A percentile compares a stretch with the other conserved stretches of the same genome.
phyloP scores from a whole-genome alignment of 2,888 invertebrate species.

The Hymenopus coronatus region DNA sequence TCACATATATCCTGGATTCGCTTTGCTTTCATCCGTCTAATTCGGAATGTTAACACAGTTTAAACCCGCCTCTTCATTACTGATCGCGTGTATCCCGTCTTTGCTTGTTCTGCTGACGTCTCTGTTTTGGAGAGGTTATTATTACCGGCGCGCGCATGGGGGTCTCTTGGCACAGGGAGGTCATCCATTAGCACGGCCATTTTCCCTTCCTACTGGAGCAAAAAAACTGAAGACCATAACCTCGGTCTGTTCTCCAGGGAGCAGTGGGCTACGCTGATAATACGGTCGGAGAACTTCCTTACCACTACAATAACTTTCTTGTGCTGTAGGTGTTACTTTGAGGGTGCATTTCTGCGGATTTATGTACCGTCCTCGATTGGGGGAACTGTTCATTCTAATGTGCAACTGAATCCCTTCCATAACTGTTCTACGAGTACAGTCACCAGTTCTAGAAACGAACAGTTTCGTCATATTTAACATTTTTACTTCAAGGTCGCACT shows the following conservation, averaged over 20 bases:
- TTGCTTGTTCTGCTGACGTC: not conserved
- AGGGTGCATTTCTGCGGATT: not conserved
- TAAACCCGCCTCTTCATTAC: not conserved
- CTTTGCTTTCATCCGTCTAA: not conserved
- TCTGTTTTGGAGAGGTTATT: not conserved
- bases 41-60: not conserved
- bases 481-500: no score
- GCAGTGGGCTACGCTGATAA: not conserved
- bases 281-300: not conserved
- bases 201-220: not conserved
- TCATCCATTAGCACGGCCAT: not conserved
- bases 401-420: no score
- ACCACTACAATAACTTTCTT: not conserved
- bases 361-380: not conserved
- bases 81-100: not conserved
- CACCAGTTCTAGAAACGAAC: no score
- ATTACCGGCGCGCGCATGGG: not conserved
- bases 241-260: not conserved
- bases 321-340: not conserved
- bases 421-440: no score
- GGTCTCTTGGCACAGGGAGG: not conserved
- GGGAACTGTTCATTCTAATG: no score
- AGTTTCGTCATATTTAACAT: no score
- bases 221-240: not conserved
- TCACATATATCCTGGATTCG: not conserved